These are phyloP conservation scores for Trilocha varians DNA, from an alignment of 2,888 invertebrate species.

Conservation along the genomic window DNA sequence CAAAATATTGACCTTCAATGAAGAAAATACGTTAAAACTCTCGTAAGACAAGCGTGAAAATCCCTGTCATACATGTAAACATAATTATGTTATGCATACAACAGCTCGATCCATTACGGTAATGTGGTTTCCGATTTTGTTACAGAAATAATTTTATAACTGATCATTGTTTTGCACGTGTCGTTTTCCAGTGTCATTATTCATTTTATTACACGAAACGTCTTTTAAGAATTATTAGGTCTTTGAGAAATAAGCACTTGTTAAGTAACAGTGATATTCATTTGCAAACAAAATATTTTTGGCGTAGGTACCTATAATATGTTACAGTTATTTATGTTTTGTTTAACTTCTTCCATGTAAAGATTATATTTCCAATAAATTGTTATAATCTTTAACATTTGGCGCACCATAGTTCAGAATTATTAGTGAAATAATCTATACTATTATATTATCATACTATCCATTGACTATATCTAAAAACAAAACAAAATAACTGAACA, in stretches of 20 bases:
- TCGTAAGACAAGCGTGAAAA: conserved; percentile 1
- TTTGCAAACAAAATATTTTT: too few species aligned
- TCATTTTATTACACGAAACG: not conserved
- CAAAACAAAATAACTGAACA: too few species aligned
- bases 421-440: too few species aligned
- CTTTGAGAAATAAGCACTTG: not conserved
- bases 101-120: conserved; percentile 13
- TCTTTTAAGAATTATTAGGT: not conserved
- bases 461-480: too few species aligned
- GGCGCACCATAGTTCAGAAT: too few species aligned
- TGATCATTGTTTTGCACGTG: not conserved
- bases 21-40: too few species aligned
- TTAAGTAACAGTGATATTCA: not conserved
- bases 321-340: not conserved
- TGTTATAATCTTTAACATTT: too few species aligned
- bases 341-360: not conserved
- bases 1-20: too few species aligned
- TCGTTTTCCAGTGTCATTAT: not conserved
- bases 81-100: conserved; percentile 17
- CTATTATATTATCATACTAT: too few species aligned
- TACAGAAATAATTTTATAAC: not conserved
- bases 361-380: too few species aligned
- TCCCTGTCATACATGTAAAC: conserved; percentile 16
- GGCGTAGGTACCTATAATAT: too few species aligned
- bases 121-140: conserved; percentile 1